Evolutionary conservation across 2,113 vertebrate species (phyloP).

Genomic region (Mixornis gularis): DNA sequence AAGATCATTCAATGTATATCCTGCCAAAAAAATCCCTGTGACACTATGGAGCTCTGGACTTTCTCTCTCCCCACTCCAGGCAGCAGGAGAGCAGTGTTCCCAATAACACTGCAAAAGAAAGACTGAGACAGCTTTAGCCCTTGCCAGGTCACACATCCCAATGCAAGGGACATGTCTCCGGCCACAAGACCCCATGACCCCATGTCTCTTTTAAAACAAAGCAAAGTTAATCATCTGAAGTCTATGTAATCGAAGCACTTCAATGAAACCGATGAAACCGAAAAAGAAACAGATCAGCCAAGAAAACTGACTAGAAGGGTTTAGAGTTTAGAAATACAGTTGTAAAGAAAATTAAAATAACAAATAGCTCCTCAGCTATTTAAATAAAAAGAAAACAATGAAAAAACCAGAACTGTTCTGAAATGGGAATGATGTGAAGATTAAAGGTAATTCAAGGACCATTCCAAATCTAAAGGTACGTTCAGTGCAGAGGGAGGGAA

Average conservation of each 20-base stretch:
- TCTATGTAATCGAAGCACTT: background rate
- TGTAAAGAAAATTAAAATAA: conserved; percentile 2
- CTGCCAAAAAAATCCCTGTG: background rate
- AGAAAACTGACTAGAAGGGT: background rate
- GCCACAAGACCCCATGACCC: background rate
- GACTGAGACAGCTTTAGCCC: background rate
- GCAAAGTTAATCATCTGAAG: background rate
- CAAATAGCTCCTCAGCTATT: background rate
- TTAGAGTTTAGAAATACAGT: background rate
- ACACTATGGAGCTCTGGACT: background rate
- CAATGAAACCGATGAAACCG: background rate
- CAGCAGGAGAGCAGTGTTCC: background rate
- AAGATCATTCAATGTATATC: background rate
- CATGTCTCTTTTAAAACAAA: background rate
- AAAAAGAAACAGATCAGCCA: background rate
- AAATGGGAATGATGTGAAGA: background rate
- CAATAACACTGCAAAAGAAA: fast-evolving
- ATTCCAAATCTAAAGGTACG: background rate
- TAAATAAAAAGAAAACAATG: background rate
- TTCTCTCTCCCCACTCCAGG: background rate
- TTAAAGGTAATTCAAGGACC: background rate
- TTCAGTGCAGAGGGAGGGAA: background rate
- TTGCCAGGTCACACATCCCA: background rate
- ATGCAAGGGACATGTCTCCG: fast-evolving
- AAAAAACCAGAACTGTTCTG: background rate